phyloP scores from a whole-genome alignment of 2,797 vertebrate genomes.

The Knipowitschia caucasica region DNA sequence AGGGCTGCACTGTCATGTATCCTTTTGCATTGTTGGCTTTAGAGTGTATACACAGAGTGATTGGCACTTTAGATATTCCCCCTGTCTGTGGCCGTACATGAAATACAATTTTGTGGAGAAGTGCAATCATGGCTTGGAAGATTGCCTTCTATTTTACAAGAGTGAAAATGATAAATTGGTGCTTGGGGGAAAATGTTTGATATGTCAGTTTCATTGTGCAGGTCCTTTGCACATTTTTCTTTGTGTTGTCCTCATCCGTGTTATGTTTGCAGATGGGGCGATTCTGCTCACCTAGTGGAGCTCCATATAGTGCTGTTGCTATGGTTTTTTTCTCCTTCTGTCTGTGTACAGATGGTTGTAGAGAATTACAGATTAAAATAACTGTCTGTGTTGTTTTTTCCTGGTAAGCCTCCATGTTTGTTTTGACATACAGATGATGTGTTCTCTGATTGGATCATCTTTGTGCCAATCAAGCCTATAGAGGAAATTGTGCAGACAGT shows the following conservation, averaged over 20 bases:
- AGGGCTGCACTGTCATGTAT: slow-evolving; percentile 54
- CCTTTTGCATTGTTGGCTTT: slow-evolving; percentile 54
- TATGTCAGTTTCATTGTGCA: slow-evolving; percentile 54
- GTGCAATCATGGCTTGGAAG: slow-evolving; percentile 67
- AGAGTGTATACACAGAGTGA: slow-evolving; percentile 57
- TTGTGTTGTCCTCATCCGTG: slow-evolving; percentile 60
- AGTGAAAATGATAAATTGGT: slow-evolving; percentile 71
- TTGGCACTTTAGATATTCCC: slow-evolving; percentile 68
- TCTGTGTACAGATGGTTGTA: slow-evolving; percentile 3
- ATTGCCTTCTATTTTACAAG: slow-evolving; percentile 70
- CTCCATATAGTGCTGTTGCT: slow-evolving; percentile 42
- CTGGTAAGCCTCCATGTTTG: too few relatives aligned
- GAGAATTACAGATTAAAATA: too few relatives aligned
- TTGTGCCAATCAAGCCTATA: too few relatives aligned
- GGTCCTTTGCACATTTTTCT: slow-evolving; percentile 59
- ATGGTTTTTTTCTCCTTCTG: slow-evolving; percentile 34
- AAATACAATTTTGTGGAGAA: slow-evolving; percentile 63
- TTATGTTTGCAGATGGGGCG: slow-evolving; percentile 58
- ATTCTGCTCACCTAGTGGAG: slow-evolving; percentile 39
- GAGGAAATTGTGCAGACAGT: too few relatives aligned
- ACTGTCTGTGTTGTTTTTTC: too few relatives aligned
- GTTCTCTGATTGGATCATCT: too few relatives aligned
- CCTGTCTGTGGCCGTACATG: slow-evolving; percentile 57
- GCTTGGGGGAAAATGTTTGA: slow-evolving; percentile 50
- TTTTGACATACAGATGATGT: too few relatives aligned